Evolutionary conservation across 2,113 vertebrate species (phyloP).

Genomic region (Propithecus coquereli): DNA sequence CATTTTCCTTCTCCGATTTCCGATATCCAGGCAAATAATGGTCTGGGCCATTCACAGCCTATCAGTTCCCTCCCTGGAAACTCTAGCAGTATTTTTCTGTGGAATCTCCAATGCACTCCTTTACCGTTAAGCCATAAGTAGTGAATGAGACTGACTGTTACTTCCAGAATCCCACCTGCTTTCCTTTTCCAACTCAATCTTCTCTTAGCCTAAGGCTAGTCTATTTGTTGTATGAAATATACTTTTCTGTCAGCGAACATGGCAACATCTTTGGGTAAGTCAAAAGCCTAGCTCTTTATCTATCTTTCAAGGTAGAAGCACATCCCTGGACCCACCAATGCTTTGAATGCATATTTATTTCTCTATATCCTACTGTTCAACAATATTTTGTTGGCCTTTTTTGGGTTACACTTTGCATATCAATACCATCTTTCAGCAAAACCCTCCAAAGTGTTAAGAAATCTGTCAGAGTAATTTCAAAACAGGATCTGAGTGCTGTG

Average conservation of each 20-base stretch:
- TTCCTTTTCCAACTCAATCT: constrained; percentile 46
- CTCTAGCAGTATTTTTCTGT: constrained; percentile 16
- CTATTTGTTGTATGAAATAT: constrained; percentile 36
- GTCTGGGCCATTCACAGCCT: background rate
- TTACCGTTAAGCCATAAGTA: background rate
- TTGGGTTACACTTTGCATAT: background rate
- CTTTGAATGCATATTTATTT: constrained; percentile 22
- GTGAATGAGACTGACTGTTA: background rate
- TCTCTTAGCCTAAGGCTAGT: constrained; percentile 4
- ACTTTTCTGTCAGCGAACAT: background rate
- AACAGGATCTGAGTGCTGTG: background rate
- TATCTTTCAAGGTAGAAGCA: background rate
- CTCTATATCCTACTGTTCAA: background rate
- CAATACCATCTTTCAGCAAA: background rate
- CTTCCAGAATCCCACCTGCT: background rate
- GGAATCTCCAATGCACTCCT: background rate
- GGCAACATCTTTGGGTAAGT: background rate
- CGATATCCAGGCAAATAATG: constrained; percentile 15
- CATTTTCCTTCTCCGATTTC: background rate
- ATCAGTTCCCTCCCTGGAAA: constrained; percentile 27
- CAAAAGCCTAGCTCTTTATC: constrained; percentile 28
- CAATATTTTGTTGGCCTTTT: background rate
- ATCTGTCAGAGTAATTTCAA: constrained; percentile 37
- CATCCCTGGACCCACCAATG: background rate
- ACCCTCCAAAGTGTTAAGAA: constrained; percentile 21